A percentile compares a stretch with the other conserved stretches of the same genome.
These are phyloP conservation scores for Antheraea assamensis DNA, from an alignment of 2,888 invertebrate genomes.

Conservation along the genomic window DNA sequence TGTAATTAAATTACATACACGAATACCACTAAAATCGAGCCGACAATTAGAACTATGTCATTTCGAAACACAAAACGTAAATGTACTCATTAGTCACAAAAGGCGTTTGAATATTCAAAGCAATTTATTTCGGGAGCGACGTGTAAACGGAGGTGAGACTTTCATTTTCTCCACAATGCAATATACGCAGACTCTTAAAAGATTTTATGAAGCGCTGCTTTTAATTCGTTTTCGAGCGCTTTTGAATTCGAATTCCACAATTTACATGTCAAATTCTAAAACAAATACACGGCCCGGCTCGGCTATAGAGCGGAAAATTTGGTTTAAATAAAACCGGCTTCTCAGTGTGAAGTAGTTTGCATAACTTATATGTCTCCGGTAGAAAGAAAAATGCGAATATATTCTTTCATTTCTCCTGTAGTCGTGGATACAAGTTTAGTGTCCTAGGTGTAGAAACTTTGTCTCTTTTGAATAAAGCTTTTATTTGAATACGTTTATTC, in stretches of 20 bases:
- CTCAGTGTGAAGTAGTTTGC: slow-evolving; percentile 57
- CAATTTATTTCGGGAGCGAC: slow-evolving; percentile 47
- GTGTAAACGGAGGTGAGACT: slow-evolving; percentile 38
- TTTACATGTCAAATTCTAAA: slow-evolving; percentile 72
- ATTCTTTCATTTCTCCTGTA: slow-evolving; percentile 43
- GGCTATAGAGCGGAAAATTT: slow-evolving; percentile 45
- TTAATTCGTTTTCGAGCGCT: slow-evolving; percentile 59
- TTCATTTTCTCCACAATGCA: slow-evolving; percentile 55
- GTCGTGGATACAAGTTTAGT: slow-evolving; percentile 18
- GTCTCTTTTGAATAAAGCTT: neutral
- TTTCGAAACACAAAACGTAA: slow-evolving; percentile 49
- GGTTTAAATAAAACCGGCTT: slow-evolving; percentile 55
- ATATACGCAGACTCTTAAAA: slow-evolving; percentile 45
- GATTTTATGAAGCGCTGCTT: slow-evolving; percentile 58
- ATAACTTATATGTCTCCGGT: slow-evolving; percentile 44
- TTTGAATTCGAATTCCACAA: slow-evolving; percentile 60
- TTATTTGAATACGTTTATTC: neutral
- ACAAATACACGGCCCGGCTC: slow-evolving; percentile 55
- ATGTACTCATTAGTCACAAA: slow-evolving; percentile 55
- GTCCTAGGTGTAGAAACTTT: slow-evolving; percentile 9
- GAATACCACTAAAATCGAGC: slow-evolving; percentile 48
- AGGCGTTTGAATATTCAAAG: slow-evolving; percentile 64
- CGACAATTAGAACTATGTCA: slow-evolving; percentile 48
- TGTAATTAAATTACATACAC: slow-evolving; percentile 39
- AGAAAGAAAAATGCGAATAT: slow-evolving; percentile 56